Percentiles rank a stretch among this genome's conserved stretches.
These are phyloP conservation scores for Myzus persicae DNA, from an alignment of 1,140 invertebrate genomes.

Conservation along the genomic window DNA sequence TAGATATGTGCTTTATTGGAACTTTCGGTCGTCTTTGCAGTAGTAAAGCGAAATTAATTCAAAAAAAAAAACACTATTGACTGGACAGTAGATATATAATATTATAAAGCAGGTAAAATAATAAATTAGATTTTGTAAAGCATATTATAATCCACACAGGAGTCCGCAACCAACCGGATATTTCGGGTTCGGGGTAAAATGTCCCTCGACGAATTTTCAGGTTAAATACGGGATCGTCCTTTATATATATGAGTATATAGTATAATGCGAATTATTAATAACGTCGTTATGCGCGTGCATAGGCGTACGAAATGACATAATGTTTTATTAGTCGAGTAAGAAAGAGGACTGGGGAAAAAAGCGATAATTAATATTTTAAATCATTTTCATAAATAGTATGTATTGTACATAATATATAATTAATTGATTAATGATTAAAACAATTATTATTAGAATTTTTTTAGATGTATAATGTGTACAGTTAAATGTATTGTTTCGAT, in stretches of 20 bases:
- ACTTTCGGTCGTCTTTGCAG: not conserved
- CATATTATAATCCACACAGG: not conserved
- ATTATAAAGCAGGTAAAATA: not conserved
- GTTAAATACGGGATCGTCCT: constrained; percentile 23
- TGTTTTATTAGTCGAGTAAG: not conserved
- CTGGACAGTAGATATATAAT: not conserved
- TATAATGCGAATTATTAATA: not conserved
- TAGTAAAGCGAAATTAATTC: not conserved
- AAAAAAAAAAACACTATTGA: constrained; percentile 18
- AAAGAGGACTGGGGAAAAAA: not conserved
- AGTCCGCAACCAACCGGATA: not conserved
- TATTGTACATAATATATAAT: not conserved
- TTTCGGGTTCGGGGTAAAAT: constrained; percentile 9
- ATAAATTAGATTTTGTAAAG: constrained; percentile 35
- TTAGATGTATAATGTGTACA: no score
- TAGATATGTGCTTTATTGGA: not conserved
- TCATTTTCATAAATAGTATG: not conserved
- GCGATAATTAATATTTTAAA: not conserved
- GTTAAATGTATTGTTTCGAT: not conserved
- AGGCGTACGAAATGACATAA: not conserved
- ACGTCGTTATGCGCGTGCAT: not conserved
- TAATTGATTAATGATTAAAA: not conserved
- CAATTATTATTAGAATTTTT: no score
- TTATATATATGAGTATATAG: not conserved
- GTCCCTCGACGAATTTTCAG: not conserved